Evolutionary conservation across 2,797 vertebrate species (phyloP).

Genomic region (Lerista edwardsae): DNA sequence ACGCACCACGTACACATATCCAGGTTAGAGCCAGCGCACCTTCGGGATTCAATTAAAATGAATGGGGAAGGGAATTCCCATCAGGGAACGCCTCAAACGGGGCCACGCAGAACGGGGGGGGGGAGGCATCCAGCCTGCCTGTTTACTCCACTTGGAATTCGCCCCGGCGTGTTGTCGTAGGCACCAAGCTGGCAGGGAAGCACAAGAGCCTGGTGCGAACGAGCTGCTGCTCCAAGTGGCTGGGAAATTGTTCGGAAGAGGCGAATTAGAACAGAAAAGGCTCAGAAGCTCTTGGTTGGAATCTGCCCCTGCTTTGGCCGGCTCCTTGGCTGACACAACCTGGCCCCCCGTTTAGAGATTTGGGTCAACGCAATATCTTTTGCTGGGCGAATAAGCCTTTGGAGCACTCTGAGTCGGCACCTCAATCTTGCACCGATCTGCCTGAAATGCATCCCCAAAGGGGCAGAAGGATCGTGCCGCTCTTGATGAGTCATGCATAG

Average conservation of each 20-base stretch:
- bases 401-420: background rate
- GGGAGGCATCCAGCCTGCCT: background rate
- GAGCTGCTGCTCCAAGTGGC: background rate
- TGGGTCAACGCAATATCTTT: background rate
- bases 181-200: background rate
- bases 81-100: background rate
- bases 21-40: background rate
- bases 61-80: background rate
- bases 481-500: too few species aligned
- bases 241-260: background rate
- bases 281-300: background rate
- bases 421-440: background rate
- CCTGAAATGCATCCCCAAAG: background rate
- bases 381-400: too few species aligned
- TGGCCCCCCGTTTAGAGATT: too few species aligned
- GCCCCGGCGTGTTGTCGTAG: too few species aligned
- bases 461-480: too few species aligned
- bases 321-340: too few species aligned
- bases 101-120: background rate
- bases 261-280: background rate
- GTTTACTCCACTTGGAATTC: background rate
- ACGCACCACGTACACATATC: background rate
- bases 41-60: constrained; percentile 42
- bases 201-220: background rate
- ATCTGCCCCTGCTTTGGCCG: background rate